Percentiles rank a stretch among this genome's conserved stretches.
Conservation (phyloP, 2,888 invertebrate genomes). For the Hirtodrosophila confusa region DNA sequence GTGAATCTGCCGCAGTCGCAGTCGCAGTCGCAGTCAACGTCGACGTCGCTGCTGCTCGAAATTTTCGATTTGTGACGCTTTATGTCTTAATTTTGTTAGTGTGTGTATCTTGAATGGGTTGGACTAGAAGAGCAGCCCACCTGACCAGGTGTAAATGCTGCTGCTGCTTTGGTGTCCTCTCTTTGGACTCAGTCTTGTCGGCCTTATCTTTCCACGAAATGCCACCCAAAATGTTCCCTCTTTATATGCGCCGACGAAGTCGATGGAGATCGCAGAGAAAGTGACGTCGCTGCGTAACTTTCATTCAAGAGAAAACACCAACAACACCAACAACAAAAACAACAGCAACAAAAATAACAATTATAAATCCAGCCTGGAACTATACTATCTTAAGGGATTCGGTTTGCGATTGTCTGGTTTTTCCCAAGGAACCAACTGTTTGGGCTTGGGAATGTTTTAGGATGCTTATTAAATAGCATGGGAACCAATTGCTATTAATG, state of each 20-base stretch:
- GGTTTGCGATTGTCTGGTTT: constrained; percentile 20
- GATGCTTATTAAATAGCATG: not conserved
- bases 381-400: constrained; percentile 16
- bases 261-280: constrained; percentile 45
- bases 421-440: not conserved
- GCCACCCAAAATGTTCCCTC: constrained; percentile 72
- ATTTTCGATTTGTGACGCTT: constrained; percentile 83
- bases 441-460: constrained; percentile 28
- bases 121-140: constrained; percentile 35
- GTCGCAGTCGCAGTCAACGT: constrained; percentile 12
- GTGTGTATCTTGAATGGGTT: constrained; percentile 45
- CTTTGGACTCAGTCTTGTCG: constrained; percentile 26
- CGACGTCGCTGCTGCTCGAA: constrained; percentile 62
- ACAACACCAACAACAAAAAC: constrained; percentile 20
- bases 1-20: constrained; percentile 65
- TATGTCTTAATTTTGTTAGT: constrained; percentile 77
- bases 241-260: constrained; percentile 53
- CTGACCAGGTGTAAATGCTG: constrained; percentile 28
- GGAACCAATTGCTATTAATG: too few relatives aligned
- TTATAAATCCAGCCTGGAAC: constrained; percentile 1
- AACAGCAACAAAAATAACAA: constrained; percentile 1
- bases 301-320: constrained; percentile 63
- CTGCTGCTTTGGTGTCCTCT: constrained; percentile 17
- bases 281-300: constrained; percentile 52
- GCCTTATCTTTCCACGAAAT: constrained; percentile 71